These are phyloP conservation scores for Hucho hucho DNA, from an alignment of 2,113 vertebrate genomes.

Conservation along the genomic window DNA sequence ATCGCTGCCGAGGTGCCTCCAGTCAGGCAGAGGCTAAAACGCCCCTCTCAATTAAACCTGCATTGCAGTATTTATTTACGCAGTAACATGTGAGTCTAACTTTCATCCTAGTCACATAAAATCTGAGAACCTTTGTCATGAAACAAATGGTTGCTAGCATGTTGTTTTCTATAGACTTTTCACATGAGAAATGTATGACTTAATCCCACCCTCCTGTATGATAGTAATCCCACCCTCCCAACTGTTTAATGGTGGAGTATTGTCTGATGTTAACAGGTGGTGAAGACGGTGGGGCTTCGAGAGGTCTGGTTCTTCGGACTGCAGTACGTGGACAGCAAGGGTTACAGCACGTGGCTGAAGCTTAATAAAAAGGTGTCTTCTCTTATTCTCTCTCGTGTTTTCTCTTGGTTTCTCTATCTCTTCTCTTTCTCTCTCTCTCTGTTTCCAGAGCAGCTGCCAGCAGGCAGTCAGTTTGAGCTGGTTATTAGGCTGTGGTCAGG, in stretches of 20 bases:
- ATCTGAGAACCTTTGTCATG: too few relatives aligned
- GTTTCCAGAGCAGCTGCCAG: not conserved
- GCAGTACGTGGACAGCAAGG: conserved; percentile 96
- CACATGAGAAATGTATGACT: not conserved
- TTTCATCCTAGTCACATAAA: not conserved
- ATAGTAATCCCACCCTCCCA: too few relatives aligned
- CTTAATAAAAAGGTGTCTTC: conserved; percentile 92
- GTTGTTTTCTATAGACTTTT: not conserved
- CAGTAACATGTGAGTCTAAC: not conserved
- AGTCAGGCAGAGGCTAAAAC: not conserved
- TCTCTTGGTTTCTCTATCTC: not conserved
- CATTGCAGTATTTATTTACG: not conserved
- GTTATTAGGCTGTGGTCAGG: conserved; percentile 16
- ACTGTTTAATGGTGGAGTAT: too few relatives aligned
- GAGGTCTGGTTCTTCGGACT: conserved; percentile 99
- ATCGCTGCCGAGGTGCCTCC: not conserved
- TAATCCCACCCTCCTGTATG: too few relatives aligned
- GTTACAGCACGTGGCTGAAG: conserved; percentile 96
- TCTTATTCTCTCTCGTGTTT: not conserved
- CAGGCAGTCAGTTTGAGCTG: not conserved
- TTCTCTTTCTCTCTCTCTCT: not conserved
- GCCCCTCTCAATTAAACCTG: not conserved
- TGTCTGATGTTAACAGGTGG: conserved; percentile 76
- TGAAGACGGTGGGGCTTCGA: conserved; percentile 95
- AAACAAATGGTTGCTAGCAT: not conserved